phyloP scores from a whole-genome alignment of 2,888 invertebrate species.

The Epiblema foenella region DNA sequence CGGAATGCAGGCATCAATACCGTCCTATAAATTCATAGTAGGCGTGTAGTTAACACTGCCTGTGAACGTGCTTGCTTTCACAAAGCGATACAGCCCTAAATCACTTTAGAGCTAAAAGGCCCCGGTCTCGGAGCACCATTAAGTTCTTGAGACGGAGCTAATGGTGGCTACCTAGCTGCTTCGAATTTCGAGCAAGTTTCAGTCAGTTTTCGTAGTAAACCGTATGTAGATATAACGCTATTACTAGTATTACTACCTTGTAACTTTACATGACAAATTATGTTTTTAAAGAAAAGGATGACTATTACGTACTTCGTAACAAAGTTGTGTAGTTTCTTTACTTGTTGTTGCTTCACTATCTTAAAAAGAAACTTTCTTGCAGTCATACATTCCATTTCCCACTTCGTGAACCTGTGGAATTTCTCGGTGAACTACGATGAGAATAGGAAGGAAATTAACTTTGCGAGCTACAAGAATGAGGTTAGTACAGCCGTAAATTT shows the following conservation, averaged over 20 bases:
- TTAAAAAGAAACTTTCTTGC: conserved; percentile 49
- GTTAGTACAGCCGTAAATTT: conserved; percentile 58
- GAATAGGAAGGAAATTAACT: conserved; percentile 74
- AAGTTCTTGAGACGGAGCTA: conserved; percentile 79
- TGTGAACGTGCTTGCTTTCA: conserved; percentile 40
- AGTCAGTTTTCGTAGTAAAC: conserved; percentile 19
- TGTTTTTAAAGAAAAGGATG: too few relatives aligned
- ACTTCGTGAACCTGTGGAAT: conserved; percentile 83
- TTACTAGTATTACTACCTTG: neutral
- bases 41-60: conserved; percentile 39
- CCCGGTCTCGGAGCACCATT: conserved; percentile 65
- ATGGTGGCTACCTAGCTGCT: conserved; percentile 61
- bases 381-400: conserved; percentile 83
- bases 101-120: conserved; percentile 52
- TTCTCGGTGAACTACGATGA: conserved; percentile 81
- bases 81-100: conserved; percentile 46
- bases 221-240: neutral
- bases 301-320: neutral
- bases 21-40: conserved; percentile 37
- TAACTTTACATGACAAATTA: neutral
- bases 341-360: conserved; percentile 41
- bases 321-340: conserved; percentile 28
- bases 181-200: conserved; percentile 56
- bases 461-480: conserved; percentile 77
- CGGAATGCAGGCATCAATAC: conserved; percentile 34